Percentiles rank a stretch among this genome's conserved stretches.
phyloP scores from a whole-genome alignment of 2,888 invertebrate genomes.

The Drosophila nr. medialis region DNA sequence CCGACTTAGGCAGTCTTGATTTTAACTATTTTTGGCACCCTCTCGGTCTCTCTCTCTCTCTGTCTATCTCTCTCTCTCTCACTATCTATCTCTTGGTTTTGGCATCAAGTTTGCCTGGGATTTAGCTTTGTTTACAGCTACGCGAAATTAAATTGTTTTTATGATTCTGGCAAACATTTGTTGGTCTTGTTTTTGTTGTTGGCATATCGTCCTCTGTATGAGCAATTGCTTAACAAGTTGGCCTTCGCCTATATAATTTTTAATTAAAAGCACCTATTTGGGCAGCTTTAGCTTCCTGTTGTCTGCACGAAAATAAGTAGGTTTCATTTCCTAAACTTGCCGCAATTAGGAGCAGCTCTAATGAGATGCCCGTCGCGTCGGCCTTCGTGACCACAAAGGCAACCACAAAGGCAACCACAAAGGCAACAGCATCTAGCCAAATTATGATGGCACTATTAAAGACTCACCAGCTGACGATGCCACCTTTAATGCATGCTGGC shows the following conservation, averaged over 20 bases:
- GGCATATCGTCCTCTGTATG: constrained; percentile 13
- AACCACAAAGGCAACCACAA: constrained; percentile 19
- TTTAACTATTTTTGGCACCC: constrained; percentile 33
- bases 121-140: constrained; percentile 49
- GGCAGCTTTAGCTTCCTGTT: constrained; percentile 19
- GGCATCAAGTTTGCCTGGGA: constrained; percentile 24
- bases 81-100: neutral
- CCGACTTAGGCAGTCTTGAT: constrained; percentile 46
- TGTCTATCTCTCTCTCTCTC: neutral
- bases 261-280: constrained; percentile 56
- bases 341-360: constrained; percentile 66
- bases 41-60: neutral
- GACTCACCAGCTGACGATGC: neutral
- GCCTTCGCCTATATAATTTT: constrained; percentile 18
- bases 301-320: constrained; percentile 5
- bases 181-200: neutral
- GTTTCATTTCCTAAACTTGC: constrained; percentile 11
- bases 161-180: constrained; percentile 1
- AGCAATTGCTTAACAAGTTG: constrained; percentile 33
- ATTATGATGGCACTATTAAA: constrained; percentile 27
- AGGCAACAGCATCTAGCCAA: constrained; percentile 33
- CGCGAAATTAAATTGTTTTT: constrained; percentile 59
- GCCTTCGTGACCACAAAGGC: constrained; percentile 16
- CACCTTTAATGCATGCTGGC: constrained; percentile 22
- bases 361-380: constrained; percentile 47